Evolutionary conservation across 2,888 invertebrate species (phyloP).

Genomic region (Pecten maximus): DNA sequence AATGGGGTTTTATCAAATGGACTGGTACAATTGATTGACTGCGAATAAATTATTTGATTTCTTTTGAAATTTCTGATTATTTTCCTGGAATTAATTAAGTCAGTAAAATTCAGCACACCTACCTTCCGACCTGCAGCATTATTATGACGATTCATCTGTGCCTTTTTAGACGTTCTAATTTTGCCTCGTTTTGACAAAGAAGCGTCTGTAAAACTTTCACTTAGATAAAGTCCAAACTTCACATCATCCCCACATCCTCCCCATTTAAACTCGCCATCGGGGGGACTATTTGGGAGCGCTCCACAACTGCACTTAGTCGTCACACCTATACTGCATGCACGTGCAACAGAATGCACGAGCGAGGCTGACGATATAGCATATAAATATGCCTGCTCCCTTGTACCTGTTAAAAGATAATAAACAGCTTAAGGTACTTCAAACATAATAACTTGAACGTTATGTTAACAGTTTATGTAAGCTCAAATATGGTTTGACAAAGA

Average conservation of each 20-base stretch:
- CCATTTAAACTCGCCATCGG: conserved; percentile 91
- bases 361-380: conserved; percentile 92
- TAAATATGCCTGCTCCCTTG: conserved; percentile 92
- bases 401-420: conserved; percentile 85
- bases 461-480: too few species aligned
- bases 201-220: conserved; percentile 81
- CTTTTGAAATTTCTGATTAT: too few species aligned
- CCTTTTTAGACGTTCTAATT: conserved; percentile 78
- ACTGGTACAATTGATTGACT: too few species aligned
- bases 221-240: conserved; percentile 75
- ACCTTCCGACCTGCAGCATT: conserved; percentile 90
- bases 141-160: conserved; percentile 91
- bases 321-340: conserved; percentile 90
- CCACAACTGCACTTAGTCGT: conserved; percentile 91
- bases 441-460: too few species aligned
- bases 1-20: too few species aligned
- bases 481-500: too few species aligned
- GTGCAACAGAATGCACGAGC: conserved; percentile 89
- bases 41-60: too few species aligned
- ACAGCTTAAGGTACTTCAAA: background rate
- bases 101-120: conserved; percentile 58
- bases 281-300: conserved; percentile 87
- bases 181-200: conserved; percentile 67
- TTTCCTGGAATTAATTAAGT: background rate
- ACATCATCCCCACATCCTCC: conserved; percentile 92